Evolutionary conservation across 2,113 vertebrate species (phyloP), one percentile per base, ranked within the genome.

Genomic region (Rana temporaria): DNA sequence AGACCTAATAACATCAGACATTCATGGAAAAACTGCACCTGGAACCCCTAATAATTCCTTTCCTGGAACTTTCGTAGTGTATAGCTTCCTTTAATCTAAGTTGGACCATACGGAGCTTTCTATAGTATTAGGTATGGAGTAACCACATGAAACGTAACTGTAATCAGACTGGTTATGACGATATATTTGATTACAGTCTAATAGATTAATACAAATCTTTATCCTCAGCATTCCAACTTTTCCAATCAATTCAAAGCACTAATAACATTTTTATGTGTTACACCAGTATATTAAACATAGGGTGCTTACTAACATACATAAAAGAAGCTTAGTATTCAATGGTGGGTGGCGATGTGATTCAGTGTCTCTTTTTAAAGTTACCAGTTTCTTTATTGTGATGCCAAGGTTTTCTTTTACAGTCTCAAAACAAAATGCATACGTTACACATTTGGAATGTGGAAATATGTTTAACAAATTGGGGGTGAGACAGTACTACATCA

Each of bases 121-220:
- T 26, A 48, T 30, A 30, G 18, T 22, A 71, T 56, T 55, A 71
- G 48, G 48, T 53, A 53, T 53, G 17, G 15, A 53, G 48, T 20
- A 70, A 52, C 22, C 69, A 26, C 30, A 52, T 55, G 48, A 71
- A 71, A 71, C 55, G 48, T 20, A 55, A 71, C 69, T 55, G 48
- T 71, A 48, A 71, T 71, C 48, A 71, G 22, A 24, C 69, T 71
- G 69, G 69, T 71, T 71, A 56, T 71, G 69, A 71, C 26, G 26
- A 55, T 52, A 71, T 71, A 71, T 71, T 71, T 71, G 55, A 48
- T 71, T 24, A 53, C 68, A 71, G 69, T 55, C 52, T 55, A 55
- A 55, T 55, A 9, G 48, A 9, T 4, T 2, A 71, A 20, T 34
- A 71, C 55, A 71, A 71, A 71, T 71, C 69, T 71, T 71, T 3